Percentiles rank a stretch among this genome's conserved stretches.
Evolutionary conservation across 2,113 vertebrate species (phyloP).

Genomic region (Emberiza fucata): DNA sequence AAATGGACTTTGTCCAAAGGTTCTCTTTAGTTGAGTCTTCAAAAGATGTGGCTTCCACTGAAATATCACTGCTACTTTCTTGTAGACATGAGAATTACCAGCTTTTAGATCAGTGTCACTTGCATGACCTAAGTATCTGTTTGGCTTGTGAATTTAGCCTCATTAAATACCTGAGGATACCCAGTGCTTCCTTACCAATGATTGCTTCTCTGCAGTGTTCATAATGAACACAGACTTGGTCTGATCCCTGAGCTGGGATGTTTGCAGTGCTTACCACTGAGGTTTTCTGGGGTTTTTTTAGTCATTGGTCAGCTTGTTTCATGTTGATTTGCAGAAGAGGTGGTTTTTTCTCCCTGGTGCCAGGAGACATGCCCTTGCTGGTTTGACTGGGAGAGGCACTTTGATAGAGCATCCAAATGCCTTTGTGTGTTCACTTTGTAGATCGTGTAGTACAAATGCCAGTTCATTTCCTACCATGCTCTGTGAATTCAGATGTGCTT

Average conservation of each 20-base stretch:
- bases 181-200: background rate
- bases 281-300: background rate
- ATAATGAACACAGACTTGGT: background rate
- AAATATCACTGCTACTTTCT: background rate
- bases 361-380: slow-evolving; percentile 53
- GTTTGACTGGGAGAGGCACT: slow-evolving; percentile 46
- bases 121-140: background rate
- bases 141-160: background rate
- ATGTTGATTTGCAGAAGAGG: slow-evolving; percentile 23
- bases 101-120: background rate
- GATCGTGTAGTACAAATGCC: background rate
- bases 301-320: background rate
- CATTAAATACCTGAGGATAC: background rate
- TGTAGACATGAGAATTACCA: background rate
- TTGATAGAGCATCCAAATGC: background rate
- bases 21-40: background rate
- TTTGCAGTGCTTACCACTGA: background rate
- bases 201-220: background rate
- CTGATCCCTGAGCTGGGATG: background rate
- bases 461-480: background rate
- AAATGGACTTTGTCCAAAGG: background rate
- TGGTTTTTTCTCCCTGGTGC: background rate
- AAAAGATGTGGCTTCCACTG: background rate
- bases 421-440: slow-evolving; percentile 12
- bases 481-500: slow-evolving; percentile 21